Base-by-base conservation (phyloP, 2,113 vertebrate genomes). In the Tautogolabrus adspersus region DNA sequence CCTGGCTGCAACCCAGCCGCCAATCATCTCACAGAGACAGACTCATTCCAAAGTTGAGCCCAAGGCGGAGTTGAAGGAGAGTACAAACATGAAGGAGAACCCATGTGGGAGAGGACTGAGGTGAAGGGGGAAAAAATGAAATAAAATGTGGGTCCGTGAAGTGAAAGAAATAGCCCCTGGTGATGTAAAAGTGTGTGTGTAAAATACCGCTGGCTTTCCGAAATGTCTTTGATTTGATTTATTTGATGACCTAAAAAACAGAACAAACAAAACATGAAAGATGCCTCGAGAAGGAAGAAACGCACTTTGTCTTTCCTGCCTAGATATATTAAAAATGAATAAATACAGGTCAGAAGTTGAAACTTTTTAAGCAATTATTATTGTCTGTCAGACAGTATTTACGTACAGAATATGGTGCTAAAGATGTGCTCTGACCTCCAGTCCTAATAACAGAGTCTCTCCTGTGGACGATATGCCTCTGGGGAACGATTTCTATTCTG, bases 11-110 rank as follows among this genome's bases (percentile, higher is more conserved):
- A 44, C 72, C 72, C 77, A 70, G 34, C 72, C 59, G 82, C 88
- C 90, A 91, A 88, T 92, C 89, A 89, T 81, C 59, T 60, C 10
- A 6, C 66, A 62, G 75, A 79, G 72, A 85, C 76, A 79, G 77
- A 62, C 68, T 79, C 51, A 80, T 85, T 88, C 78, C 72, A 83
- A 78, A 87, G 83, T 79, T 87, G 78, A 83, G 83, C 82, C 82
- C 57, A 78, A 87, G 87, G 86, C 86, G 26, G 75, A 71, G 72
- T 79, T 79, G 83, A 86, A 82, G 66, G 69, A 70, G 61, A 85
- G 69, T 79, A 73, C 77, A 79, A 85, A 86, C 82, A 82, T 86
- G 81, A 86, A 88, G 73, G 81, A 75, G 81, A 87, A 79, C 52
- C 59, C 79, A 77, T 81, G 52, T 81, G 80, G 71, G 81, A 88